phyloP scores from a whole-genome alignment of 2,797 vertebrate genomes.

The Salarias fasciatus region DNA sequence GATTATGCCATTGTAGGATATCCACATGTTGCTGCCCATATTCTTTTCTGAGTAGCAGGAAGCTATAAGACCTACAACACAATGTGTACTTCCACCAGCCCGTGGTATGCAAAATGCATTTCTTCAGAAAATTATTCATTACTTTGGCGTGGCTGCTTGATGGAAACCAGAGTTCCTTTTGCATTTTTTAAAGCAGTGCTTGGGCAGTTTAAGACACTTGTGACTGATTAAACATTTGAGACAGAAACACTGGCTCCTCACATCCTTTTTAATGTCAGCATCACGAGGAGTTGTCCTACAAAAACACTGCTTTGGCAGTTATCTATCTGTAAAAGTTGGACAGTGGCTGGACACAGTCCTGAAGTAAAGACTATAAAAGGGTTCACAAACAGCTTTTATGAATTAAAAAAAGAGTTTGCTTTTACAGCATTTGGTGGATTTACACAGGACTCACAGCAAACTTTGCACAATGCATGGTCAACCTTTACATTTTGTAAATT shows the following conservation, averaged over 20 bases:
- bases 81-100: neutral
- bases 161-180: neutral
- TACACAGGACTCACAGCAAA: too few species aligned
- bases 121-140: neutral
- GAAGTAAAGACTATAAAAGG: neutral
- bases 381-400: neutral
- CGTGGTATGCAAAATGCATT: slow-evolving; percentile 1
- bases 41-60: slow-evolving; percentile 1
- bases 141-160: neutral
- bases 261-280: neutral
- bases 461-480: too few species aligned
- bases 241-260: neutral
- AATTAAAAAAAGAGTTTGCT: too few species aligned
- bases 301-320: neutral
- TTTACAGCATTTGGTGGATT: too few species aligned
- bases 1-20: slow-evolving; percentile 12
- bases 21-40: neutral
- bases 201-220: neutral
- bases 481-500: too few species aligned
- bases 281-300: neutral
- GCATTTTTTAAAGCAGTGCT: neutral
- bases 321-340: neutral
- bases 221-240: neutral
- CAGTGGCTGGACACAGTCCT: neutral
- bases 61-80: slow-evolving; percentile 2